phyloP scores from a whole-genome alignment of 2,113 vertebrate genomes.

The Chiloscyllium plagiosum region DNA sequence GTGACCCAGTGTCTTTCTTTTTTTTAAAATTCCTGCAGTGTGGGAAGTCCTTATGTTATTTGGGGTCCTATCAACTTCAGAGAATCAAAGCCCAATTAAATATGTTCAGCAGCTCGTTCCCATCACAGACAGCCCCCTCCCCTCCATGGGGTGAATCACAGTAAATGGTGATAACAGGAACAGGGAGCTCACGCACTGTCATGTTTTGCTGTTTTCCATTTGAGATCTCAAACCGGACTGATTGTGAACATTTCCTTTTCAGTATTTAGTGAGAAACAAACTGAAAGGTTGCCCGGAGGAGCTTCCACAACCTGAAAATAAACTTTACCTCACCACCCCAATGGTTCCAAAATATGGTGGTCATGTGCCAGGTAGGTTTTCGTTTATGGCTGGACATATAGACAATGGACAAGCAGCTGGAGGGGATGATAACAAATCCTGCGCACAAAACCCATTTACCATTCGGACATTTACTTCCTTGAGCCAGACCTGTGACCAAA shows the following conservation, averaged over 20 bases:
- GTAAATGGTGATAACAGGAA: neutral
- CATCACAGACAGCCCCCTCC: neutral
- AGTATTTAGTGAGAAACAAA: neutral
- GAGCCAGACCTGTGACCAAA: neutral
- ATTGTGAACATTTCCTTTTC: slow-evolving; percentile 14
- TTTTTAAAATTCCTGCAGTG: too few relatives aligned
- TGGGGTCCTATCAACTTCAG: neutral
- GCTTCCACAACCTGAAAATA: slow-evolving; percentile 50
- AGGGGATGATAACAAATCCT: too few relatives aligned
- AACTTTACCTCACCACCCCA: slow-evolving; percentile 51
- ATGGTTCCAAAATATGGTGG: slow-evolving; percentile 54
- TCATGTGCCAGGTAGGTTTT: slow-evolving; percentile 55
- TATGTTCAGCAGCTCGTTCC: neutral
- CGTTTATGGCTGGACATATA: too few relatives aligned
- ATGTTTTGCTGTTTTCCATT: neutral
- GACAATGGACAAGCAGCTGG: too few relatives aligned
- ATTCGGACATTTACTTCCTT: neutral
- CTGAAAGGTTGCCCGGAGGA: slow-evolving; percentile 47
- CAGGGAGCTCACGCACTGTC: too few relatives aligned
- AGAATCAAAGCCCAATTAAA: neutral
- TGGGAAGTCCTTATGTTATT: neutral
- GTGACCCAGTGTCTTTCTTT: too few relatives aligned
- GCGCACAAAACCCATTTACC: neutral
- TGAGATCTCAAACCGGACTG: slow-evolving; percentile 48
- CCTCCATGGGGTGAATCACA: neutral